These are phyloP conservation scores for Aphodius granarius DNA, from an alignment of 2,888 invertebrate genomes.

Conservation along the genomic window DNA sequence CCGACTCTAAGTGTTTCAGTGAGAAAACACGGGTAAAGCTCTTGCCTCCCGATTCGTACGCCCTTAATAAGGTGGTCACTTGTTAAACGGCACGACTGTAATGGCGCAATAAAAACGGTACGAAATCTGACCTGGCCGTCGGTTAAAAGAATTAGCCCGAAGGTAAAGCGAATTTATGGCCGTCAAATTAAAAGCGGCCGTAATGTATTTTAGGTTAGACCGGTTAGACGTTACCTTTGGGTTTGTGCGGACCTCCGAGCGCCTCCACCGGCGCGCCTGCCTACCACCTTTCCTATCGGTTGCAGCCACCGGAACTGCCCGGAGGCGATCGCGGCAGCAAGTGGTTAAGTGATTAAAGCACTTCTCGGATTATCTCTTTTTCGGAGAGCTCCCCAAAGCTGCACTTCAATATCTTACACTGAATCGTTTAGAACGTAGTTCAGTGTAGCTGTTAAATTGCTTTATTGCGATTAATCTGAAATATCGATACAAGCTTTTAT, in stretches of 20 bases:
- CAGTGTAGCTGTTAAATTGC: neutral
- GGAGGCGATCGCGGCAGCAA: neutral
- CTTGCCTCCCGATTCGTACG: constrained; percentile 10
- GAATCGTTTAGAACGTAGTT: neutral
- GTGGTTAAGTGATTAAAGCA: neutral
- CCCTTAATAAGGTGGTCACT: constrained; percentile 16
- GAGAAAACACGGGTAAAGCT: neutral
- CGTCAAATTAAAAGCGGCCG: constrained; percentile 12
- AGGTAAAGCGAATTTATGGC: constrained; percentile 3
- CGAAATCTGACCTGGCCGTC: constrained; percentile 8
- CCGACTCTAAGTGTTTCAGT: neutral
- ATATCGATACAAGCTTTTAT: neutral
- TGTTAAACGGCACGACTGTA: constrained; percentile 17
- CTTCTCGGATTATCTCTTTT: neutral
- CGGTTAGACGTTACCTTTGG: neutral
- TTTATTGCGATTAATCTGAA: neutral
- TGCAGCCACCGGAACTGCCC: neutral
- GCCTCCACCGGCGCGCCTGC: neutral
- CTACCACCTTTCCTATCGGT: neutral
- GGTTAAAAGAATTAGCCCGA: constrained; percentile 9
- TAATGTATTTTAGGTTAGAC: constrained; percentile 11
- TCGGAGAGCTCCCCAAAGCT: neutral
- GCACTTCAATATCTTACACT: neutral
- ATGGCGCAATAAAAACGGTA: constrained; percentile 15
- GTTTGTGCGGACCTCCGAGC: neutral